Percentiles rank a stretch among this genome's conserved stretches.
Evolutionary conservation across 1,140 invertebrate species (phyloP).

Genomic region (Diachasmimorpha longicaudata): DNA sequence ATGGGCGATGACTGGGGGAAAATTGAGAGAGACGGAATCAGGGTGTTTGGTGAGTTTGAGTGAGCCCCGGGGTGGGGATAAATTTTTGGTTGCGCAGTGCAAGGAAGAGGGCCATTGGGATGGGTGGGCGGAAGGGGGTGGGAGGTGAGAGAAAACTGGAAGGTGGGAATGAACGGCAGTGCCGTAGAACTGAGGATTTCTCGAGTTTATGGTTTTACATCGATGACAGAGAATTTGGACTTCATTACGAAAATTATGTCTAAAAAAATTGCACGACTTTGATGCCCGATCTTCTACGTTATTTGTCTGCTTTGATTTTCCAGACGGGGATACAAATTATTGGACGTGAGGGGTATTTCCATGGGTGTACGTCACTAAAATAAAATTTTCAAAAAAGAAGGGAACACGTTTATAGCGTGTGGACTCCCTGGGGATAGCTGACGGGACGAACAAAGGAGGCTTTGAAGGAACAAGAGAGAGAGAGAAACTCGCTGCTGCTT

Average conservation of each 20-base stretch:
- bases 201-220: conserved; percentile 9
- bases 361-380: too few relatives aligned
- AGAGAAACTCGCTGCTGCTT: conserved; percentile 14
- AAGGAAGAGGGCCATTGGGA: not conserved
- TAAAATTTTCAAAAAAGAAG: conserved; percentile 5
- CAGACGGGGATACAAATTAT: not conserved
- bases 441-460: conserved; percentile 50
- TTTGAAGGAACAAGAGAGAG: conserved; percentile 45
- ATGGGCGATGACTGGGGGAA: conserved; percentile 10
- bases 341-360: too few relatives aligned
- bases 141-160: conserved; percentile 8
- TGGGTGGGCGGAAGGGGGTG: not conserved
- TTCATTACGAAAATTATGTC: too few relatives aligned
- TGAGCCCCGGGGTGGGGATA: conserved; percentile 14
- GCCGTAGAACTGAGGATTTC: conserved; percentile 5
- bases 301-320: not conserved
- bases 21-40: conserved; percentile 32
- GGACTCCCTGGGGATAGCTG: conserved; percentile 42
- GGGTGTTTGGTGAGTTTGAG: conserved; percentile 17
- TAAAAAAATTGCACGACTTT: not conserved
- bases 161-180: conserved; percentile 3
- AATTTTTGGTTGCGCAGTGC: not conserved
- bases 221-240: not conserved
- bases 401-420: conserved; percentile 37
- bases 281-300: not conserved